A percentile compares a stretch with the other conserved stretches of the same genome.
These are phyloP conservation scores for Eupristina koningsbergeri DNA, from an alignment of 1,140 invertebrate species.

Conservation along the genomic window DNA sequence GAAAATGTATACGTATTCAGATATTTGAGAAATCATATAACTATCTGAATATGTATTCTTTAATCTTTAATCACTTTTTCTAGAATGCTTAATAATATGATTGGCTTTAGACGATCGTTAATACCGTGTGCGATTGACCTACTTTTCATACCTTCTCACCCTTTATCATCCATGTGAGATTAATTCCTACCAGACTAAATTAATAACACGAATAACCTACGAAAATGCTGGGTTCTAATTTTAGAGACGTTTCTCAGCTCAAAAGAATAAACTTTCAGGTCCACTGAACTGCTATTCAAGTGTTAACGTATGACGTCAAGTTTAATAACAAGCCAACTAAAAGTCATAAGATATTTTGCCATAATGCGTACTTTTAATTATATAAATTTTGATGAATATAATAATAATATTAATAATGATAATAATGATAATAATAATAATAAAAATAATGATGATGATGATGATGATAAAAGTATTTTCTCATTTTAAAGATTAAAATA, in stretches of 20 bases:
- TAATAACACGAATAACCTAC: conserved; percentile 33
- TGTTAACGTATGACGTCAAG: conserved; percentile 19
- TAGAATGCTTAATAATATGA: conserved; percentile 44
- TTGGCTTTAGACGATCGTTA: conserved; percentile 48
- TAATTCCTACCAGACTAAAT: conserved; percentile 45
- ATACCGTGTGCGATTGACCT: conserved; percentile 44
- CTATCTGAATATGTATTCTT: background rate
- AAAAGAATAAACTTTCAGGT: conserved; percentile 11
- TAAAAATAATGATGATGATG: too few relatives aligned
- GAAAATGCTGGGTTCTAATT: conserved; percentile 26
- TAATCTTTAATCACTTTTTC: conserved; percentile 43
- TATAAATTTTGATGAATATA: background rate
- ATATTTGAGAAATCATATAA: conserved; percentile 5
- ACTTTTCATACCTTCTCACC: conserved; percentile 31
- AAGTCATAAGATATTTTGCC: background rate
- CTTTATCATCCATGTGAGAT: conserved; percentile 46
- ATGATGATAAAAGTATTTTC: too few relatives aligned
- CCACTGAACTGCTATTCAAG: background rate
- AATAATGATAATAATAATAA: too few relatives aligned
- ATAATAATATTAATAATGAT: too few relatives aligned
- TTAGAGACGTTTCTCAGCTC: conserved; percentile 28
- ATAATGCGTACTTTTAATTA: background rate
- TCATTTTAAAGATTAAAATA: too few relatives aligned
- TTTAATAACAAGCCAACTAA: background rate
- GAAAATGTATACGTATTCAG: background rate